These are phyloP conservation scores for Tetramorium parvispinum DNA, from an alignment of 1,140 invertebrate species.

Conservation along the genomic window DNA sequence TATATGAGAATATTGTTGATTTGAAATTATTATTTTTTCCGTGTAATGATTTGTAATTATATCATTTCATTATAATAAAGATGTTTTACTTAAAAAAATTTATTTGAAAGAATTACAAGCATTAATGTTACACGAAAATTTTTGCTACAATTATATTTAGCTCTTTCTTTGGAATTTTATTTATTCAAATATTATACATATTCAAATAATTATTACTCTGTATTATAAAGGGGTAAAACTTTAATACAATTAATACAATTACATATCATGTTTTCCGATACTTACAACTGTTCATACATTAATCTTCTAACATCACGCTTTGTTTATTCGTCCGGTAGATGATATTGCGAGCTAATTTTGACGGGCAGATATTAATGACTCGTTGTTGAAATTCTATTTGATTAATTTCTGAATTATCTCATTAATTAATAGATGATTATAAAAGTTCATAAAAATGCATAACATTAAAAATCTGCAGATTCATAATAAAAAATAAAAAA, in stretches of 20 bases:
- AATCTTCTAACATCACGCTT: slow-evolving; percentile 3
- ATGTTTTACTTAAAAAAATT: background rate
- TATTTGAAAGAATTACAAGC: background rate
- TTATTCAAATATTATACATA: background rate
- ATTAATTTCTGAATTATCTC: background rate
- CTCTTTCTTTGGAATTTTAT: background rate
- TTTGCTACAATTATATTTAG: background rate
- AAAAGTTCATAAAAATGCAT: background rate
- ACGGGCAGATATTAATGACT: slow-evolving; percentile 24
- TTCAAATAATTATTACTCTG: background rate
- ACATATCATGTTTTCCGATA: background rate
- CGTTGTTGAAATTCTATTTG: background rate
- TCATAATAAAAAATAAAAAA: background rate
- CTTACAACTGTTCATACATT: slow-evolving; percentile 1
- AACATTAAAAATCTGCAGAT: background rate
- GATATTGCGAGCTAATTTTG: slow-evolving; percentile 8
- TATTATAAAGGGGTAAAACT: background rate
- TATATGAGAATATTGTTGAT: too few relatives aligned
- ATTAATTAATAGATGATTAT: background rate
- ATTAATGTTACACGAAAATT: background rate
- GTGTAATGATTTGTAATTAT: background rate
- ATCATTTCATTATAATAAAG: background rate
- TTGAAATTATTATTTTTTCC: too few relatives aligned
- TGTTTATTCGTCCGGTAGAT: background rate
- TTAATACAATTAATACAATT: background rate